Percentiles rank a stretch among this genome's conserved stretches.
These are phyloP conservation scores for Leistus spinibarbis DNA, from an alignment of 2,888 invertebrate genomes.

Conservation along the genomic window DNA sequence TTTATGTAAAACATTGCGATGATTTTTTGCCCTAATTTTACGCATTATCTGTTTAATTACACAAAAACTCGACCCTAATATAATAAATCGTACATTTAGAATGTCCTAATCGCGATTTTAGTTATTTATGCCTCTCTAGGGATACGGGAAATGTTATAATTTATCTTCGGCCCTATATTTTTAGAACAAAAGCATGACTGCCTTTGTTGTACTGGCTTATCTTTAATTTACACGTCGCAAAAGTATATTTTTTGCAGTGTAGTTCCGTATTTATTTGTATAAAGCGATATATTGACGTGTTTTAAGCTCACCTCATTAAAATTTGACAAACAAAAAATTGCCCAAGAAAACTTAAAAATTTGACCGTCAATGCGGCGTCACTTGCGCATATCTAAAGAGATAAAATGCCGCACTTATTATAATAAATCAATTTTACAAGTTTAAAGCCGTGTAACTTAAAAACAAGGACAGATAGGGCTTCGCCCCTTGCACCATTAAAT, in stretches of 20 bases:
- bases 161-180: neutral
- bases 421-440: no score
- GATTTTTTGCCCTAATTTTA: neutral
- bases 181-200: neutral
- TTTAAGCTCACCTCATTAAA: neutral
- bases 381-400: no score
- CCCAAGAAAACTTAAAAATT: no score
- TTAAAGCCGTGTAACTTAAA: conserved; percentile 30
- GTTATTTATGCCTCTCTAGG: neutral
- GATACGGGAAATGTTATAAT: neutral
- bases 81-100: neutral
- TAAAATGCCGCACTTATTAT: no score
- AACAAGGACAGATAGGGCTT: neutral
- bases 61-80: neutral
- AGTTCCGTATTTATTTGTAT: no score
- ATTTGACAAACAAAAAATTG: neutral
- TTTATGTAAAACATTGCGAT: neutral
- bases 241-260: neutral
- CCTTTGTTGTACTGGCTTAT: neutral
- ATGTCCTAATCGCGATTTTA: neutral
- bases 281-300: no score
- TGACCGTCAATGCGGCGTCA: no score
- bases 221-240: neutral
- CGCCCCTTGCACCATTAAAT: neutral
- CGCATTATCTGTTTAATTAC: neutral